Evolutionary conservation across 2,797 vertebrate species (phyloP).

Genomic region (Labroides dimidiatus): DNA sequence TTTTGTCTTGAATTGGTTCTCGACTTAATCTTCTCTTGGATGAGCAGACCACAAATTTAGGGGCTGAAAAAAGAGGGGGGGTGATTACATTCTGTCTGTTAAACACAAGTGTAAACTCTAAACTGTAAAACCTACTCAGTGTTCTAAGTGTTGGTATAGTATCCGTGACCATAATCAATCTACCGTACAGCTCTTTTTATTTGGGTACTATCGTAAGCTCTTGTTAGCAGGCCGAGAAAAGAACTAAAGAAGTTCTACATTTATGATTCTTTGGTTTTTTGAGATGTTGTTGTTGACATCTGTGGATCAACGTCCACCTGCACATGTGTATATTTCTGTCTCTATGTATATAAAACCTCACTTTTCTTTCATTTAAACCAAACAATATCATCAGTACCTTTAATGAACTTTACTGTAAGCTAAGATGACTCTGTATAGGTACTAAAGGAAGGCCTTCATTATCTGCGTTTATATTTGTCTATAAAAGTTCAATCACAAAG

Average conservation of each 20-base stretch:
- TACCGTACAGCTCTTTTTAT: conserved; percentile 71
- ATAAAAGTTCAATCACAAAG: conserved; percentile 75
- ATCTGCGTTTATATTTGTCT: conserved; percentile 79
- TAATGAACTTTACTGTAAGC: conserved; percentile 65
- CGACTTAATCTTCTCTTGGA: conserved; percentile 64
- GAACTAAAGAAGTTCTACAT: conserved; percentile 49
- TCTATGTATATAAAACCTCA: conserved; percentile 76
- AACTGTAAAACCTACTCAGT: conserved; percentile 81
- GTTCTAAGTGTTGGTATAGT: conserved; percentile 83
- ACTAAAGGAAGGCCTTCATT: conserved; percentile 71
- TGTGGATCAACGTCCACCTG: conserved; percentile 71
- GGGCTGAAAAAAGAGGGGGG: conserved; percentile 49
- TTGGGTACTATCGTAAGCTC: conserved; percentile 61
- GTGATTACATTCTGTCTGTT: conserved; percentile 75
- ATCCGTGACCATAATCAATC: conserved; percentile 79
- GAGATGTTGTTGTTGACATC: conserved; percentile 73
- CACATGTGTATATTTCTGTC: conserved; percentile 82
- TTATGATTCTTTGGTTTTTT: conserved; percentile 69
- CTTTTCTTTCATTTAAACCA: conserved; percentile 67
- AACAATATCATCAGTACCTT: conserved; percentile 70
- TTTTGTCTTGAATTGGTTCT: conserved; percentile 69
- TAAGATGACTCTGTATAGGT: conserved; percentile 60
- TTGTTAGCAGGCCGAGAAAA: conserved; percentile 57
- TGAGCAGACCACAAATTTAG: conserved; percentile 60
- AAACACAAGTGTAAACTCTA: conserved; percentile 78